Evolutionary conservation across 1,140 invertebrate genomes (phyloP), one percentile per base, ranked within the genome.

Genomic region (Tyrophagus putrescentiae): DNA sequence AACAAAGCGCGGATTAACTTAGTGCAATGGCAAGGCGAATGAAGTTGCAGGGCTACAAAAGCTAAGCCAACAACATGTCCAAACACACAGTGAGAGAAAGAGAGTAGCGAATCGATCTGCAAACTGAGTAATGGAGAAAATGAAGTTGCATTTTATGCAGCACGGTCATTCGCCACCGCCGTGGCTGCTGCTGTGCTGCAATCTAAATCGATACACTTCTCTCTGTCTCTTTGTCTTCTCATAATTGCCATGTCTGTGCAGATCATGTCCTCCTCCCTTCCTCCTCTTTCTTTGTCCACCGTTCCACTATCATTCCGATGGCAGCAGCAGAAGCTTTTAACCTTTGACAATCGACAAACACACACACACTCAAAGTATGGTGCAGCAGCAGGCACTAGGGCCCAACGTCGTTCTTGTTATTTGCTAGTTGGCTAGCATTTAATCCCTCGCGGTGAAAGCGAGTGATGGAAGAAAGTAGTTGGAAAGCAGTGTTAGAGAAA

Each of bases 1-100:
- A 6, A 48, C 45, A 48, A 48, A 48, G 45, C 45, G 18, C 45
- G 45, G 45, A 48, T 48, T 48, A 48, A 21, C 7, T 29, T 29
- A 48, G 18, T 29, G 45, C 21, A 39, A 29, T 25, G 45, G 23
- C 45, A 48, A 48, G 45, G 45, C 23, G 31, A n/a, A n/a, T n/a
- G n/a, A n/a, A n/a, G n/a, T n/a, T n/a, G n/a, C n/a, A 25, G 7
- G 21, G 18, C 23, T 7, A 48, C 18, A 48, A 48, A 48, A 21
- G 45, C 7, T 39, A 39, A 48, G 18, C 45, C 45, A 7, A 48
- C 13, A n/a, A 39, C 13, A 48, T 48, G 45, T 48, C 45, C 45
- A 48, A 48, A 48, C 45, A 48, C 36, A 39, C 13, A 39, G 13
- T 39, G n/a, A n/a, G n/a, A n/a, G n/a, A n/a, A n/a, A n/a, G n/a